These are phyloP conservation scores for Tragelaphus imberbis DNA, from an alignment of 2,113 vertebrate genomes.

Conservation along the genomic window DNA sequence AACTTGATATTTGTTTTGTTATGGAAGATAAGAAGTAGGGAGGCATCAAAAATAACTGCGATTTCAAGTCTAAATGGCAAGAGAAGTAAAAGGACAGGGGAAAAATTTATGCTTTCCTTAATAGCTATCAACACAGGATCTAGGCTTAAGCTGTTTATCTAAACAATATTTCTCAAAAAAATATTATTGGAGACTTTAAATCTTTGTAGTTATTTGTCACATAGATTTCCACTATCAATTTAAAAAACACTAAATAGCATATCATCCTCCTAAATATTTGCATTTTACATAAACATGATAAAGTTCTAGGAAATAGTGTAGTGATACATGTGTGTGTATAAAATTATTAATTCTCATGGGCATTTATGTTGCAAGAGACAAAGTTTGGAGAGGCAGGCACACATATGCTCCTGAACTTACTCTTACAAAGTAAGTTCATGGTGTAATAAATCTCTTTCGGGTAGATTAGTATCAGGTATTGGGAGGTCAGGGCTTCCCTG, in stretches of 20 bases:
- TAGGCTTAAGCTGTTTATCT: neutral
- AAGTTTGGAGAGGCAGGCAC: neutral
- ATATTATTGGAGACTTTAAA: neutral
- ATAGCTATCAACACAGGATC: neutral
- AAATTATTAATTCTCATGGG: neutral
- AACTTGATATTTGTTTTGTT: neutral
- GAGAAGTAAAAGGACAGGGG: neutral
- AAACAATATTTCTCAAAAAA: neutral
- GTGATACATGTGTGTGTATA: neutral
- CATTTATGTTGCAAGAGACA: neutral
- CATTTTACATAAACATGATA: constrained; percentile 4
- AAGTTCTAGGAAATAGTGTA: neutral
- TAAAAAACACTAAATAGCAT: constrained; percentile 9
- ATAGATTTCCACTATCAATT: constrained; percentile 8
- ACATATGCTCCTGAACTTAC: neutral
- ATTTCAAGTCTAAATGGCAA: neutral
- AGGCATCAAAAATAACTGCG: neutral
- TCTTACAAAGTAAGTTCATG: neutral
- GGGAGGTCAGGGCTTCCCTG: neutral
- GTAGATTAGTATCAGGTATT: neutral
- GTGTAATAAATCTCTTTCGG: neutral
- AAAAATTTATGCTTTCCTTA: neutral
- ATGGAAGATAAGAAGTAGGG: neutral
- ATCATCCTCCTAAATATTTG: constrained; percentile 34
- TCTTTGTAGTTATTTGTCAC: constrained; percentile 10